Evolutionary conservation across 2,797 vertebrate genomes (phyloP).

Genomic region (Paramormyrops hopkinsi): DNA sequence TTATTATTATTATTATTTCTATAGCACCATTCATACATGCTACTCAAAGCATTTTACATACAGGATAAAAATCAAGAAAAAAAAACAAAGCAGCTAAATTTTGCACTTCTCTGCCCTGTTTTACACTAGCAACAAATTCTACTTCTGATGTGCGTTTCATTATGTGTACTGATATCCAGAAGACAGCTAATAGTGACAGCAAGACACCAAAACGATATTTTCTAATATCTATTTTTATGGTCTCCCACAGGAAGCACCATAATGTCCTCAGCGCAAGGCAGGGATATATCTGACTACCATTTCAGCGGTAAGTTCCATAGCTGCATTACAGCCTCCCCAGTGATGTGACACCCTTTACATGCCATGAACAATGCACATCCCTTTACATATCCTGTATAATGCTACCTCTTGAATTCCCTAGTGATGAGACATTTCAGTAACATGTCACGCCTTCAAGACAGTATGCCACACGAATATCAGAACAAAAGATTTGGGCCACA

Average conservation of each 20-base stretch:
- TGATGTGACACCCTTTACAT: background rate
- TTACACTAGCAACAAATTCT: background rate
- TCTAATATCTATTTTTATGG: background rate
- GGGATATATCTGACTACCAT: slow-evolving; percentile 68
- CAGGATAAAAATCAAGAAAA: background rate
- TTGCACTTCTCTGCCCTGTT: background rate
- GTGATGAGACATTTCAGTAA: no score
- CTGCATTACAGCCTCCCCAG: background rate
- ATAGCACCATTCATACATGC: background rate
- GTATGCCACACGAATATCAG: background rate
- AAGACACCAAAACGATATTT: background rate
- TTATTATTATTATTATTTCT: background rate
- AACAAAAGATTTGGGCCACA: background rate
- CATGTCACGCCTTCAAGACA: background rate
- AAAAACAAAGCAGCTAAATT: background rate
- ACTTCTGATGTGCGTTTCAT: background rate
- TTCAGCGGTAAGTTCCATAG: slow-evolving; percentile 62
- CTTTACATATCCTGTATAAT: background rate
- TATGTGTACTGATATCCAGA: background rate
- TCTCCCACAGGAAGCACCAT: slow-evolving; percentile 56
- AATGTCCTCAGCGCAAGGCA: slow-evolving; percentile 64
- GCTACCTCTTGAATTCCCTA: background rate
- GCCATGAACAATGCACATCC: background rate
- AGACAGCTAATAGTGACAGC: background rate
- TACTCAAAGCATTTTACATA: background rate